Conservation (phyloP, 2,888 invertebrate species). For the Spodoptera picta region DNA sequence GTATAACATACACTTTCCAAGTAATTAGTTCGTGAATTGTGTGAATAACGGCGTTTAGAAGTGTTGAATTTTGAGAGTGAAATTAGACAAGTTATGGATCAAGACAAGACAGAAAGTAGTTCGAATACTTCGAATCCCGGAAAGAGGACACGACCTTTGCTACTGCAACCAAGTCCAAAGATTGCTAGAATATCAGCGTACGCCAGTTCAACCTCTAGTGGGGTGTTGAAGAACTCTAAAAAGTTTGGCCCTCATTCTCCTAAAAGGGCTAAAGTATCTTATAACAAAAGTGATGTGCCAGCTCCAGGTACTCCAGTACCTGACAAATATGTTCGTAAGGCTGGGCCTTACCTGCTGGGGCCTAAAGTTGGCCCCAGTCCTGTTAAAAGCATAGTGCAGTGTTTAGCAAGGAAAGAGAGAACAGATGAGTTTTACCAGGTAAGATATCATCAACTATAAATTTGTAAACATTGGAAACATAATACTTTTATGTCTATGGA, state of each 20-base stretch:
- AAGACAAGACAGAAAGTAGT: constrained; percentile 79
- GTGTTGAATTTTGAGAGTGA: constrained; percentile 21
- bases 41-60: constrained; percentile 15
- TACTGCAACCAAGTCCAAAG: constrained; percentile 81
- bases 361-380: constrained; percentile 92
- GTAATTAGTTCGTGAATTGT: constrained; percentile 14
- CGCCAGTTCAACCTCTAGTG: constrained; percentile 72
- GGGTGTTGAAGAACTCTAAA: constrained; percentile 73
- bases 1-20: constrained; percentile 24
- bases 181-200: constrained; percentile 77
- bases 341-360: constrained; percentile 91
- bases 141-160: constrained; percentile 84
- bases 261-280: constrained; percentile 71
- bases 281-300: constrained; percentile 80
- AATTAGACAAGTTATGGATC: constrained; percentile 75
- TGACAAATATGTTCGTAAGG: constrained; percentile 87
- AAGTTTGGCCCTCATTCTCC: constrained; percentile 67
- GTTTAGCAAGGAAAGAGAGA: constrained; percentile 91
- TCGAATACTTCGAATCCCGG: constrained; percentile 78
- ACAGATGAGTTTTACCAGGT: constrained; percentile 92
- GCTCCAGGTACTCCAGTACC: constrained; percentile 86
- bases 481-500: constrained; percentile 3
- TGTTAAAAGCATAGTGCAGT: constrained; percentile 93
- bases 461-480: constrained; percentile 17
- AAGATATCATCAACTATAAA: constrained; percentile 3